Percentiles rank a stretch among this genome's conserved stretches.
These are phyloP conservation scores for Herminia tarsipennalis DNA, from an alignment of 2,888 invertebrate species.

Conservation along the genomic window DNA sequence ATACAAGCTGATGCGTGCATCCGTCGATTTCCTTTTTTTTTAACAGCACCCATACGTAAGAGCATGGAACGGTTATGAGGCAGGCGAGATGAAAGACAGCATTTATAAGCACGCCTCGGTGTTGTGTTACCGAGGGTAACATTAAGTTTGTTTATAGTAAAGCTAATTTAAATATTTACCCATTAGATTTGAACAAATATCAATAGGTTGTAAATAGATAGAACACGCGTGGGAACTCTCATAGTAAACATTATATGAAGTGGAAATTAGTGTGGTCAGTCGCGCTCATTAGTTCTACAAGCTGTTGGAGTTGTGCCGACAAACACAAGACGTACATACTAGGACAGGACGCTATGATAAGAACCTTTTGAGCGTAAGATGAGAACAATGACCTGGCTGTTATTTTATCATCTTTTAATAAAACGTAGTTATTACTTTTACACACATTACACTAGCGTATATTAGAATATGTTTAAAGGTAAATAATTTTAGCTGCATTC, in stretches of 20 bases:
- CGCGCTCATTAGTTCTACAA: slow-evolving; percentile 16
- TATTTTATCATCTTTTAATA: slow-evolving; percentile 11
- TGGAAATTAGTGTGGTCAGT: slow-evolving; percentile 27
- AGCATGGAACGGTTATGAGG: slow-evolving; percentile 52
- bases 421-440: no score
- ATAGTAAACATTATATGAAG: slow-evolving; percentile 30
- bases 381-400: slow-evolving; percentile 23
- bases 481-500: no score
- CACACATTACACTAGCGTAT: no score
- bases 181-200: slow-evolving; percentile 52
- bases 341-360: slow-evolving; percentile 16
- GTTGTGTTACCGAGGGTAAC: slow-evolving; percentile 68
- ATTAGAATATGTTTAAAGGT: no score
- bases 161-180: slow-evolving; percentile 69
- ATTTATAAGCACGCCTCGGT: slow-evolving; percentile 68
- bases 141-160: slow-evolving; percentile 64
- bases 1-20: slow-evolving; percentile 59
- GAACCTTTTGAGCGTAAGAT: slow-evolving; percentile 17
- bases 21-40: slow-evolving; percentile 52
- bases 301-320: slow-evolving; percentile 15
- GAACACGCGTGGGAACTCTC: slow-evolving; percentile 52
- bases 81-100: slow-evolving; percentile 76
- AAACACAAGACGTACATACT: slow-evolving; percentile 11
- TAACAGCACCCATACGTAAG: slow-evolving; percentile 53
- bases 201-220: slow-evolving; percentile 38